Percentiles rank a stretch among this genome's conserved stretches.
Evolutionary conservation across 2,797 vertebrate species (phyloP).

Genomic region (Takifugu rubripes): DNA sequence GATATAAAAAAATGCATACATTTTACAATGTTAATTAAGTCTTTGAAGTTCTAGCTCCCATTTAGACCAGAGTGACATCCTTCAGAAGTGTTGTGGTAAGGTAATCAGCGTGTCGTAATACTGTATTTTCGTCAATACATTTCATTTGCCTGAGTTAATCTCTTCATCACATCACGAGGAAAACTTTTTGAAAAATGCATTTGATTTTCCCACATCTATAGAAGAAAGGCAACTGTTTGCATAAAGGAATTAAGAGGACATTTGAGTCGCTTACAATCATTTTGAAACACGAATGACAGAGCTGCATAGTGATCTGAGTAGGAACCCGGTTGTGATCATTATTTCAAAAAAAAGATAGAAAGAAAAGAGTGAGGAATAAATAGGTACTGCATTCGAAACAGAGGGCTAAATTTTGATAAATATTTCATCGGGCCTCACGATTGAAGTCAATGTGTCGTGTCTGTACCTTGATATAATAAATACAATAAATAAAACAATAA

Average conservation of each 20-base stretch:
- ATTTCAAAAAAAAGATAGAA: constrained; percentile 49
- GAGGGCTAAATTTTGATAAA: constrained; percentile 57
- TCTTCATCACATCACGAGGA: constrained; percentile 65
- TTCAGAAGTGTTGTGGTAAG: constrained; percentile 73
- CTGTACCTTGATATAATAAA: constrained; percentile 77
- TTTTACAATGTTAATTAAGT: constrained; percentile 77
- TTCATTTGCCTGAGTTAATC: constrained; percentile 75
- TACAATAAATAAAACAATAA: constrained; percentile 82
- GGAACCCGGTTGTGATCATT: constrained; percentile 67
- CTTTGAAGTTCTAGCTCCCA: constrained; percentile 79
- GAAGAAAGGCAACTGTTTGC: constrained; percentile 76
- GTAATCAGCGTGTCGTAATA: constrained; percentile 73
- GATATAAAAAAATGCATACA: constrained; percentile 83
- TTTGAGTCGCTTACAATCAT: constrained; percentile 74
- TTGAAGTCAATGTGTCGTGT: constrained; percentile 64
- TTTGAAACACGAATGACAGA: constrained; percentile 70
- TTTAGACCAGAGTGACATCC: constrained; percentile 77
- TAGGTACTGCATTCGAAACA: constrained; percentile 66
- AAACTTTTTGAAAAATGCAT: constrained; percentile 62
- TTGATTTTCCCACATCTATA: constrained; percentile 65
- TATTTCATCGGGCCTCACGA: constrained; percentile 57
- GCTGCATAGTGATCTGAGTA: constrained; percentile 77
- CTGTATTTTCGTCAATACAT: constrained; percentile 72
- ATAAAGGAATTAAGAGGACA: constrained; percentile 71
- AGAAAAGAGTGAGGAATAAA: constrained; percentile 62